Evolutionary conservation across 2,888 invertebrate genomes (phyloP).

Genomic region (Lasioglossum marginatum): DNA sequence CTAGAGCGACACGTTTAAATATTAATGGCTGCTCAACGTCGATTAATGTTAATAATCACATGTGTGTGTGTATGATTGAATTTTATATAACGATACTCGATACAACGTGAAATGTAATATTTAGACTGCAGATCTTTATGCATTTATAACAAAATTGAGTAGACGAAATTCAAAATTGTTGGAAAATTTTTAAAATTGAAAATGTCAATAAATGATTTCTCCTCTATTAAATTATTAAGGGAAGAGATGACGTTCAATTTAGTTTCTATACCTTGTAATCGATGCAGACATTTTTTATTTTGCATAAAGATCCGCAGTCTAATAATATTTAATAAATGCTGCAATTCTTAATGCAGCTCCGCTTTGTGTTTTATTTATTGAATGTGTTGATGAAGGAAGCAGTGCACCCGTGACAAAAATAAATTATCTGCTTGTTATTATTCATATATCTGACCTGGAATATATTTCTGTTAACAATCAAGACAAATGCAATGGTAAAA

Average conservation of each 20-base stretch:
- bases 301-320: too few species aligned
- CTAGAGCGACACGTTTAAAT: background rate
- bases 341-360: background rate
- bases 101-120: background rate
- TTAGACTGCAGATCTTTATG: too few species aligned
- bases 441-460: background rate
- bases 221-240: too few species aligned
- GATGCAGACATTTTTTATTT: too few species aligned
- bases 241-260: too few species aligned
- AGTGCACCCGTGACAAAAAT: background rate
- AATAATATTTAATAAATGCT: background rate
- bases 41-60: background rate
- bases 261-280: too few species aligned
- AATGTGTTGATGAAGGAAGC: background rate
- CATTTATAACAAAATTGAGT: too few species aligned
- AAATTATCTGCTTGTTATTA: background rate
- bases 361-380: background rate
- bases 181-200: too few species aligned
- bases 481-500: background rate
- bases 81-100: background rate
- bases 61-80: too few species aligned
- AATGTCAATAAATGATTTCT: too few species aligned
- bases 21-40: background rate
- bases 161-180: too few species aligned
- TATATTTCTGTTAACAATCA: background rate